These are phyloP conservation scores for Urophycis tenuis DNA, from an alignment of 2,797 vertebrate genomes.

Conservation along the genomic window DNA sequence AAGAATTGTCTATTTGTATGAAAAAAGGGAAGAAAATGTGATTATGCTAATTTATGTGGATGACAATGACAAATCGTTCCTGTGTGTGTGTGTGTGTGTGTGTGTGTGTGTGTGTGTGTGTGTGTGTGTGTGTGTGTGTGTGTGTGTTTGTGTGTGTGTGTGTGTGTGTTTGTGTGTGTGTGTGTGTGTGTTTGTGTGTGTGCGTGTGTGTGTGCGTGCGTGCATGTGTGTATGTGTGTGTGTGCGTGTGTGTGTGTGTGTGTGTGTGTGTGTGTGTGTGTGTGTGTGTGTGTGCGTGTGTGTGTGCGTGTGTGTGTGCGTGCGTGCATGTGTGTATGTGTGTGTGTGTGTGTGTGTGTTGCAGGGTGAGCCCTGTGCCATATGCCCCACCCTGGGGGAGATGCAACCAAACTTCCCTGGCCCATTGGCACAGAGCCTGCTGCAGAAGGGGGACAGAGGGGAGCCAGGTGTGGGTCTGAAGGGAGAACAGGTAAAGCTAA, in stretches of 20 bases:
- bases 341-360: neutral
- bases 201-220: neutral
- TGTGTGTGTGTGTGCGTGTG: no score
- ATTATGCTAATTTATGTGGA: neutral
- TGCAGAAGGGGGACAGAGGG: slow-evolving; percentile 54
- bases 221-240: neutral
- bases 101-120: neutral
- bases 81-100: neutral
- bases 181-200: slow-evolving; percentile 2
- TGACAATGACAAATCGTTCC: neutral
- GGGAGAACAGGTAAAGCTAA: slow-evolving; percentile 71
- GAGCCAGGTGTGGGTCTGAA: slow-evolving; percentile 53
- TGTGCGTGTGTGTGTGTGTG: neutral
- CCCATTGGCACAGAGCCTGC: slow-evolving; percentile 24
- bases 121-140: no score
- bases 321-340: neutral
- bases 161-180: neutral
- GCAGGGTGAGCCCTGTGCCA: slow-evolving; percentile 81
- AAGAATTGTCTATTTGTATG: neutral
- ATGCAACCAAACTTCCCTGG: slow-evolving; percentile 36
- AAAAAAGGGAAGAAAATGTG: neutral
- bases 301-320: neutral
- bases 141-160: neutral
- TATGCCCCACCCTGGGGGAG: slow-evolving; percentile 63
- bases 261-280: no score